phyloP scores from a whole-genome alignment of 2,113 vertebrate genomes.

The Copsychus sechellarum region DNA sequence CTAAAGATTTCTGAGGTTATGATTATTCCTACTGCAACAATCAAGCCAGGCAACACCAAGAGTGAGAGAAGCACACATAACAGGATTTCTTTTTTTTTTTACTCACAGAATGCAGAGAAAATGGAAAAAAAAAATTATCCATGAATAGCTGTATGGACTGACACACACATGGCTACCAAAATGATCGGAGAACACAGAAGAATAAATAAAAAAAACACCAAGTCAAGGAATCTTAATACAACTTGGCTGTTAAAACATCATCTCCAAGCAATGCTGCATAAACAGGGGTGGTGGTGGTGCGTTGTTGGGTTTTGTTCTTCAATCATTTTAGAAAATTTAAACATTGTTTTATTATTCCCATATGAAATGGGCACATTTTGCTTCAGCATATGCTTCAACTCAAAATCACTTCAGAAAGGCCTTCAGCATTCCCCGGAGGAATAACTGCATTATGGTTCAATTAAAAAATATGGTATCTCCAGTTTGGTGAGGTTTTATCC shows the following conservation, averaged over 20 bases:
- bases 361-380: not conserved
- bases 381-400: not conserved
- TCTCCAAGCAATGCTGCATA: not conserved
- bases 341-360: not conserved
- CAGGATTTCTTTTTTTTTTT: not conserved
- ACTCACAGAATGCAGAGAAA: not conserved
- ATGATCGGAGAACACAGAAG: not conserved
- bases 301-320: rapidly evolving
- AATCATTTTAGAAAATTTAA: not conserved
- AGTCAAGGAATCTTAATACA: not conserved
- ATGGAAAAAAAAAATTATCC: not conserved
- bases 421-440: not conserved
- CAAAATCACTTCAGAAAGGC: not conserved
- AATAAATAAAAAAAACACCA: not conserved
- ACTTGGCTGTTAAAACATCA: not conserved
- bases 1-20: rapidly evolving
- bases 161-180: not conserved
- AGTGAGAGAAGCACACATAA: not conserved
- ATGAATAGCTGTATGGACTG: not conserved
- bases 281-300: not conserved
- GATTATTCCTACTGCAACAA: not conserved
- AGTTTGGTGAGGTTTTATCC: not conserved
- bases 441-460: not conserved
- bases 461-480: not conserved
- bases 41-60: not conserved